Evolutionary conservation across 2,113 vertebrate genomes (phyloP).

Genomic region (Psilopogon haemacephalus): DNA sequence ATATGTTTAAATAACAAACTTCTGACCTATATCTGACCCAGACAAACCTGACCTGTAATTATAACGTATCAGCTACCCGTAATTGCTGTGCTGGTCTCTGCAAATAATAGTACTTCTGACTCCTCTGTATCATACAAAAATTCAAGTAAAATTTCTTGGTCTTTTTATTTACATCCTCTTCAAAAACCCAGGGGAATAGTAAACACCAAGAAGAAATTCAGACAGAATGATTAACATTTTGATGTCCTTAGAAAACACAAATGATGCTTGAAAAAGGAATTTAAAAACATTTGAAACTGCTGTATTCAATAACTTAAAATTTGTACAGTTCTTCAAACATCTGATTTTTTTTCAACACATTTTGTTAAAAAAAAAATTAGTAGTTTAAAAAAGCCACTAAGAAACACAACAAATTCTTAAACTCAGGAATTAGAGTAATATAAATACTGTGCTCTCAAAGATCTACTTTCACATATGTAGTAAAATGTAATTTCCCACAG

Average conservation of each 20-base stretch:
- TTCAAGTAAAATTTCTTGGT: neutral
- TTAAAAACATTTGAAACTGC: neutral
- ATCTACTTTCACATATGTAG: neutral
- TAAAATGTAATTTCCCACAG: neutral
- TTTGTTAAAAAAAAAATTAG: conserved; percentile 57
- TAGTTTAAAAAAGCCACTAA: neutral
- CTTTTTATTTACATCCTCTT: accelerated
- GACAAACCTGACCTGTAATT: neutral
- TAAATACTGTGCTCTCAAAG: neutral
- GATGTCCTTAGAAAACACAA: conserved; percentile 21
- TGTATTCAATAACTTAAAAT: conserved; percentile 24
- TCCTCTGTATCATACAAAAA: neutral
- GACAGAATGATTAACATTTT: conserved; percentile 42
- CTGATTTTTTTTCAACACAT: conserved; percentile 15
- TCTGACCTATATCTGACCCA: neutral
- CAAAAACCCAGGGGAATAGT: neutral
- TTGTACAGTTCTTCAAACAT: conserved; percentile 17
- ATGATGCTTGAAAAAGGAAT: neutral
- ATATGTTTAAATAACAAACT: neutral
- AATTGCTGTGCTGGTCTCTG: neutral
- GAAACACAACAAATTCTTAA: neutral
- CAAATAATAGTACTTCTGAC: neutral
- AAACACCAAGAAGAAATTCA: conserved; percentile 28
- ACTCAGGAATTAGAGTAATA: neutral
- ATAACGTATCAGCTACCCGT: neutral